Base-by-base conservation (phyloP, 2,888 invertebrate genomes). In the Steromphala cineraria region DNA sequence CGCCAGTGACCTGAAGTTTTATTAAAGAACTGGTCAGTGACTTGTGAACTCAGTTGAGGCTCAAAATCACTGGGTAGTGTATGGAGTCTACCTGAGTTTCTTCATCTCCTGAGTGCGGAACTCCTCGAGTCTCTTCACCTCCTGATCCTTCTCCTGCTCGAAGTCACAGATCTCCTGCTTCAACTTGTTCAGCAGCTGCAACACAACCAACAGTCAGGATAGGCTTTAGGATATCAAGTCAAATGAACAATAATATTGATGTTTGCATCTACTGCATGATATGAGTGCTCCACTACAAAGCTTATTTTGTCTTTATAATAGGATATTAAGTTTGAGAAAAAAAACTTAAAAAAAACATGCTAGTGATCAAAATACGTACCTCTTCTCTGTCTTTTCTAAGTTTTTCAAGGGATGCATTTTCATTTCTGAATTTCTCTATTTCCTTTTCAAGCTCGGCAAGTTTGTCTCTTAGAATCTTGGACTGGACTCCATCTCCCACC, bases 121-220 rank as follows among this genome's bases (percentile, higher is more conserved):
- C 75, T 92, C 92, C 77, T 92, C 90, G 24, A 93, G 83, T 80
- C 92, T 84, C 53, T 86, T 87, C 24, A 92, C 81, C 80, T 93
- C 93, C 7, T 87, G 88, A 67, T 87, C 85, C 78, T 93, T 93
- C 83, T 92, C 92, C 78, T 89, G 91, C 76, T 93, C 92, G 87
- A 93, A 93, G 55, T 90, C 90, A 13, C 85, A 84, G 81, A 92
- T 91, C 84, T 93, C 93, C 81, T 92, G 91, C 80, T 92, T 93
- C 81, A 93, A 83, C 75, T 91, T 90, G 24, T 85, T 81, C 77
- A 93, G 80, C 24, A 92, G 92, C 92, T 92, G 82, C 21, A 86
- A 53, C 55, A 77, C 13, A 46, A 8, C 46, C 46, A 46, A 46
- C 10, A 8, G 46, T 46, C 46, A 46, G 36, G 3, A 8, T 36